Evolutionary conservation across 2,888 invertebrate genomes (phyloP), one percentile per base, ranked within the genome.

Genomic region (Cyclophora albipunctata): DNA sequence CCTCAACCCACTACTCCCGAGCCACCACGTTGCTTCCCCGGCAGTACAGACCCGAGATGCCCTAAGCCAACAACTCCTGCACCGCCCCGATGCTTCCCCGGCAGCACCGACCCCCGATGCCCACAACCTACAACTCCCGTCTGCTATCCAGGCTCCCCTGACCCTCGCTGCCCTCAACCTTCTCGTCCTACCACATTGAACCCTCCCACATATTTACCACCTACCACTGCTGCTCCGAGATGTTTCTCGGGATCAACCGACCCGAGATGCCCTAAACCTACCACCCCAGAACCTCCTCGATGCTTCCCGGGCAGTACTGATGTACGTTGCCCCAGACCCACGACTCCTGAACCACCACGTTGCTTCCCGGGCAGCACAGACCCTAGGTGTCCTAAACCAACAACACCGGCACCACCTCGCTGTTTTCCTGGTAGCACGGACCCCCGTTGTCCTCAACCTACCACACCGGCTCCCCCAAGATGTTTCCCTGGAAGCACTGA

Each of bases 161-260:
- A 83, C 59, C 76, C 77, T 0, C 64, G 66, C 34, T 84, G 82
- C 55, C 60, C 60, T 5, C 59, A 58, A 50, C 55, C 55, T 3
- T 56, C 58, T 1, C 44, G 47, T 7, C 53, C 54, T 0, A 55
- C 59, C 6, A 57, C 60, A 2, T 45, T 57, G 6, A 50, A 41
- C 0, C 50, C 50, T 5, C 69, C 71, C 7, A 64, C 46, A 65
- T 68, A 35, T 71, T 66, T 40, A 61, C 67, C 41, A 45, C 51
- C 34, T 41, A 41, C 34, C 40, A 49, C 48, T 4, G 20, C 20
- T 20, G 20, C 51, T 4, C 54, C 51, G 3, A n/a, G 45, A 3
- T 54, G 54, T 34, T 54, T 42, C 47, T 51, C 54, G 20, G 54
- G 54, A 3, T 40, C 42, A 0, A 48, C 51, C 20, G 66, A 68